Evolutionary conservation across 2,113 vertebrate species (phyloP), one percentile per base, ranked within the genome.

Genomic region (Chitala chitala): DNA sequence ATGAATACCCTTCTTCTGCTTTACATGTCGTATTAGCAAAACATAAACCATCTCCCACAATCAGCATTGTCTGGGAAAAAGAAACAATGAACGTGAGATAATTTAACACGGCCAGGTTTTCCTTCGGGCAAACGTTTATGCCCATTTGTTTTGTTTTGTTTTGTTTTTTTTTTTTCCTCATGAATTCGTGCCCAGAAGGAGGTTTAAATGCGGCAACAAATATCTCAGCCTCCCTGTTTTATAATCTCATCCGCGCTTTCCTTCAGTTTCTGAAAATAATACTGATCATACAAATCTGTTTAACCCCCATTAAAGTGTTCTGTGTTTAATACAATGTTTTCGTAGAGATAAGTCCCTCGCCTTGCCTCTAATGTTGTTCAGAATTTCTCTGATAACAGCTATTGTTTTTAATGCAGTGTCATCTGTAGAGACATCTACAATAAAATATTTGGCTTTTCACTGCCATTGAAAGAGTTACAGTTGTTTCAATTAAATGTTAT

Each of bases 171-270:
- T 66, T 66, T 80, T 77, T 78, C 82, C 86, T 79, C 51, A 58
- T 78, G 78, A 71, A 77, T 78, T 15, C 70, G 31, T n/a, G n/a
- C 4, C n/a, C 7, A 24, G 36, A 5, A 44, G 1, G 76, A 51
- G 73, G 80, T 84, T 86, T 87, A 83, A 87, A 86, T 87, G 80
- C 77, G 81, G 71, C 81, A 24, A 81, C 83, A 81, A 69, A 48
- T 78, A 83, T 80, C 68, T 69, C 58, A 74, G 6, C 26, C 31
- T 58, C 44, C 36, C 54, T 46, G 82, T 80, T 76, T 77, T 77
- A 80, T 87, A 88, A 88, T 87, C 87, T 80, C 80, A 85, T 87
- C 83, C 63, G 80, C 78, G 84, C 83, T 82, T 73, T 73, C 44
- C 56, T 29, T 84, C 78, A 79, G 84, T 59, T 40, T 31, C 26